Conservation (phyloP, 1,140 invertebrate genomes). For the Trachelipus rathkii region DNA sequence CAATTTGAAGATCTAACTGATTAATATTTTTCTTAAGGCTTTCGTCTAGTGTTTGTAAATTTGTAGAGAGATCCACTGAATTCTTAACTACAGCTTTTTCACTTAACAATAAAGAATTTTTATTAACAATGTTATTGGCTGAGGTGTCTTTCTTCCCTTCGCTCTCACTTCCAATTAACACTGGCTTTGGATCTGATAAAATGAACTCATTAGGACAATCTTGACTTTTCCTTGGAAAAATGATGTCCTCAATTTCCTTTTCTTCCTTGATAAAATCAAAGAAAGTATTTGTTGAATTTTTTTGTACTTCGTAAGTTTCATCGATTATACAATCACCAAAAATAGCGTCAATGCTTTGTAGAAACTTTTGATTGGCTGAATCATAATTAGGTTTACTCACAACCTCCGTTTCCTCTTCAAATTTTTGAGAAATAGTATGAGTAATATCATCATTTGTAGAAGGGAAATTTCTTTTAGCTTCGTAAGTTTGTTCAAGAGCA, state of each 20-base stretch:
- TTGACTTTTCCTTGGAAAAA: not conserved
- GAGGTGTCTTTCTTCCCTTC: no score
- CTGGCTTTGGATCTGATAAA: no score
- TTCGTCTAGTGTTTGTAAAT: no score
- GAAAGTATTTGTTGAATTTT: not conserved
- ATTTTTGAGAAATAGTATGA: not conserved
- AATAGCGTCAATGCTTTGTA: not conserved
- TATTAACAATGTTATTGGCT: no score
- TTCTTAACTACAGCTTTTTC: no score
- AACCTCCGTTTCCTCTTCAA: not conserved
- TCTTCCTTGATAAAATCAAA: slow-evolving; percentile 6
- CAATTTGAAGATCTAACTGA: not conserved
- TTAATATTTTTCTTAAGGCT: not conserved
- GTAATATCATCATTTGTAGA: not conserved
- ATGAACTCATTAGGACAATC: no score
- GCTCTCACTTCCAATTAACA: no score
- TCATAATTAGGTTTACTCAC: not conserved
- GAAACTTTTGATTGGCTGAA: not conserved
- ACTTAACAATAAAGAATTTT: no score
- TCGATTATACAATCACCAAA: not conserved
- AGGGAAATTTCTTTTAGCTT: not conserved
- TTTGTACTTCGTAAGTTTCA: not conserved
- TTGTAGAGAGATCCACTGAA: no score
- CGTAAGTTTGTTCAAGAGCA: not conserved
- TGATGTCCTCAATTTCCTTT: not conserved